A percentile compares a stretch with the other conserved stretches of the same genome.
Evolutionary conservation across 2,888 invertebrate species (phyloP).

Genomic region (Bombylius discolor): DNA sequence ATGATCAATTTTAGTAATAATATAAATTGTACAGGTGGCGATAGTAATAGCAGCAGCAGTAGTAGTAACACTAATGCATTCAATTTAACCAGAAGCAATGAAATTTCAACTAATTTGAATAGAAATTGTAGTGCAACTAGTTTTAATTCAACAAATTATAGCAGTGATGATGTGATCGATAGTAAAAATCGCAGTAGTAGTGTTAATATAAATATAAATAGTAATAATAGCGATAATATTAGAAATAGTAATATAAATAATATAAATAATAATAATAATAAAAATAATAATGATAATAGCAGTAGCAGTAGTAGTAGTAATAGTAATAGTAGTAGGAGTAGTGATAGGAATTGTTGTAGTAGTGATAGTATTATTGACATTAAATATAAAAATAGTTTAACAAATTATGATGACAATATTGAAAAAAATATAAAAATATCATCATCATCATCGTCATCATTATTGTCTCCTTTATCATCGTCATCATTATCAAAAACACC

Average conservation of each 20-base stretch:
- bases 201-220: constrained; percentile 3
- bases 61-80: constrained; percentile 16
- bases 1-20: constrained; percentile 1
- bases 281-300: constrained; percentile 6
- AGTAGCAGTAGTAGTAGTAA: constrained; percentile 4
- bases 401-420: not conserved
- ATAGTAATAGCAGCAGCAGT: constrained; percentile 4
- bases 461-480: not conserved
- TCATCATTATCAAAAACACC: not conserved
- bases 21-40: constrained; percentile 5
- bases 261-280: constrained; percentile 7
- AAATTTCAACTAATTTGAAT: not conserved
- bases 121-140: constrained; percentile 4
- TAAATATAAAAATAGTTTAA: not conserved
- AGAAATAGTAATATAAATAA: constrained; percentile 5
- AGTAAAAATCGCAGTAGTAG: constrained; percentile 9
- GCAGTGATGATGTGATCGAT: constrained; percentile 7
- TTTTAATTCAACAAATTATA: constrained; percentile 1
- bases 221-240: constrained; percentile 9
- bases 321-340: constrained; percentile 4
- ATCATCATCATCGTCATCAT: constrained; percentile 6
- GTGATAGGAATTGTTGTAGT: constrained; percentile 1
- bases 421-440: not conserved
- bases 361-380: not conserved
- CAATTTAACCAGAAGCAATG: constrained; percentile 3